Evolutionary conservation across 2,888 invertebrate genomes (phyloP).

Genomic region (Hedya salicella): DNA sequence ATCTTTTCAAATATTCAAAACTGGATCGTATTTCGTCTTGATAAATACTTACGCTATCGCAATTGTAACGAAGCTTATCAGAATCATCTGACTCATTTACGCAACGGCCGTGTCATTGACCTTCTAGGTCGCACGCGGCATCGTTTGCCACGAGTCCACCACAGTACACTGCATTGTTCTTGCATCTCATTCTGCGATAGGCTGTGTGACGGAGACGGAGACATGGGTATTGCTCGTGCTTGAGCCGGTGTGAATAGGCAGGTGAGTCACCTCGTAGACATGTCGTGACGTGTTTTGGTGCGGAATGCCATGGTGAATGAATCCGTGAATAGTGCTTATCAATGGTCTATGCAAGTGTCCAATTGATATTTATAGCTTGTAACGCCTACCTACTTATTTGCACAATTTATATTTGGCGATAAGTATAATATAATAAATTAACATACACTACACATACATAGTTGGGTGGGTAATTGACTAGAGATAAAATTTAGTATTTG

Average conservation of each 20-base stretch:
- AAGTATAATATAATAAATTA: no score
- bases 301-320: constrained; percentile 12
- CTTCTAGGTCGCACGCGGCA: constrained; percentile 29
- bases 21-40: neutral
- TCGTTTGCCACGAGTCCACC: no score
- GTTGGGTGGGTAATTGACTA: no score
- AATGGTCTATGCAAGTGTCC: no score
- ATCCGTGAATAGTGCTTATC: no score
- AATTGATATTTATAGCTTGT: no score
- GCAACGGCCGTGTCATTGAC: constrained; percentile 35
- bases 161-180: neutral
- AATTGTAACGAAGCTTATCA: neutral
- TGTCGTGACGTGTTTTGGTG: constrained; percentile 1
- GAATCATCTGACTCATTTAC: constrained; percentile 27
- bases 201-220: constrained; percentile 12
- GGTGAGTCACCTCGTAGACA: constrained; percentile 14
- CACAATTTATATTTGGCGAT: no score
- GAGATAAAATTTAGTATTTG: no score
- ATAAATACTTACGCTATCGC: neutral
- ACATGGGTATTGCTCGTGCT: neutral
- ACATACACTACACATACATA: no score
- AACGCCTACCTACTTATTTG: no score
- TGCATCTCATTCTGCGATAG: constrained; percentile 2
- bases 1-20: neutral
- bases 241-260: neutral